Evolutionary conservation across 2,797 vertebrate species (phyloP), one percentile per base, ranked within the genome.

Genomic region (Dallia pectoralis): DNA sequence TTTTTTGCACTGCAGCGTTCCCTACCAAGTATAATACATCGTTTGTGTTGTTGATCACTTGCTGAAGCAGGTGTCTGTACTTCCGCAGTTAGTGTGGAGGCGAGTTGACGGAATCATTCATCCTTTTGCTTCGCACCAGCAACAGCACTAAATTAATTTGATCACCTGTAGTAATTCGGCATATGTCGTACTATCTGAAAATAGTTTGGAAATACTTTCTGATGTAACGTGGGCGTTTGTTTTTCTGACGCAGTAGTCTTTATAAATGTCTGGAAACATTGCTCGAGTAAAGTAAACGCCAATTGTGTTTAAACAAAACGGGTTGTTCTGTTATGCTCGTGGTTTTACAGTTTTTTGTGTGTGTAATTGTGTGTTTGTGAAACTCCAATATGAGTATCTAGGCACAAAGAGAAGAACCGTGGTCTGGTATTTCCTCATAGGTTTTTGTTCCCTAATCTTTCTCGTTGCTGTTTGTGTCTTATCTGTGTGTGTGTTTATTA

Each of bases 11-110:
- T 14, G 27, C 4, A 63, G 30, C 27, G 16, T 4, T 29, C 27
- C 8, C 61, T 2, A 14, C 40, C 29, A 30, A 30, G 30, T 40
- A 66, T 49, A 65, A 40, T 48, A 49, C 51, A 33, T 15, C 12
- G 44, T 70, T n/a, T 51, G 36, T 48, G 40, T 48, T 29, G 66
- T 67, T 18, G 14, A 22, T 67, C 40, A 67, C 66, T 29, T 76
- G 68, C 61, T 72, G 64, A 53, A 66, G 80, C 80, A 82, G 80
- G 80, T 82, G 80, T 53, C 62, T 65, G 49, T 63, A 74, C 77
- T 79, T 82, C 77, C 74, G 67, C 18, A 51, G 22, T 67, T 40
- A 25, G n/a, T 27, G 1, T 25, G 22, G 53, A 25, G 51, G 9
- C 19, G n/a, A 22, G 53, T 59, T 19, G 22, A 18, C 33, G 22